Base-by-base conservation (phyloP, 2,888 invertebrate genomes). In the Drosophila birchii region DNA sequence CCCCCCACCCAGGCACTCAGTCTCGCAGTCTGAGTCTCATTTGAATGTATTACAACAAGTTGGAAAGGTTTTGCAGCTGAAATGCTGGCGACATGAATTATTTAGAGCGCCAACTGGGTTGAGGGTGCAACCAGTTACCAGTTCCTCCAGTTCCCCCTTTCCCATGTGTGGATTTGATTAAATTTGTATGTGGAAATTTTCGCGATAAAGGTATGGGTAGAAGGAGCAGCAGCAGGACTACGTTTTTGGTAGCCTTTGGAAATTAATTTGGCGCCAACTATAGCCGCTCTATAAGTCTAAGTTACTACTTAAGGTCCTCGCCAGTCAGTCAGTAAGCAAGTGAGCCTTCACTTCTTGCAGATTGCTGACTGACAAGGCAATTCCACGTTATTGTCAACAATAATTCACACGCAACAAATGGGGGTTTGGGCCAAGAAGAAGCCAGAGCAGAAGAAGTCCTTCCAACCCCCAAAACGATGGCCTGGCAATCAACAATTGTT, bases 21-120 rank as follows among this genome's bases (percentile, higher is more conserved):
- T 44, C 23, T 14, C 49, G 14, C 20, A 34, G 8, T 49, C 32
- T 34, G 32, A 44, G 32, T n/a, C 77, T 63, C 75, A 88, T 88
- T 86, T 84, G 80, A 86, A 84, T 84, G 87, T 58, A 79, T 77
- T 78, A 88, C 77, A 88, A 80, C 86, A 84, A 78, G 88, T 88
- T 80, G 71, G 68, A 88, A 82, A 80, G 71, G 67, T 68, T 76
- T 45, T 45, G 57, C 51, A 55, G 79, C 63, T 79, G 80, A 80
- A 85, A 72, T 75, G 84, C 78, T 76, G 84, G 75, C 85, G 66
- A 74, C 87, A 86, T 88, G 78, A 84, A 88, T 88, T 86, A 88
- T 84, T 88, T 84, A 88, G 87, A 86, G 49, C 85, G 47, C 78
- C 78, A 74, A 49, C 60, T 49, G 64, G 47, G 38, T 57, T 70